Evolutionary conservation across 2,888 invertebrate genomes (phyloP), one percentile per base, ranked within the genome.

Genomic region (Ormyrus labotus): DNA sequence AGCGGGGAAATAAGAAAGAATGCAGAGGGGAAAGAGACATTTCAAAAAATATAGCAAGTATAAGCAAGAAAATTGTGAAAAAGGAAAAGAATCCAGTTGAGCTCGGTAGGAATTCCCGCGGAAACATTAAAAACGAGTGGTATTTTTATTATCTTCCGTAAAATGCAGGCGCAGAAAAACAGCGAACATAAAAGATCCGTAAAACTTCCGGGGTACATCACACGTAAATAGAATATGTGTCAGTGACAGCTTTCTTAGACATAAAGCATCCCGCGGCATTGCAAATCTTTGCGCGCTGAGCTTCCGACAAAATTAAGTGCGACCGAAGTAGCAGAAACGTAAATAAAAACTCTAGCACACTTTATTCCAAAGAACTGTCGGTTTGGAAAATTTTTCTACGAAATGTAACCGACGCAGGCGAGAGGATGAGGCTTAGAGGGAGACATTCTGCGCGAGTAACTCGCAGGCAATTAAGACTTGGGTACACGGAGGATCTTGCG

Each of bases 61-160:
- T 6, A 11, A 5, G 13, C 34, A 34, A 10, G 8, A 73, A 78
- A 47, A 19, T 74, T 53, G 58, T 19, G 7, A 45, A 7, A 2
- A 19, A 55, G 53, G 53, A 53, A 78, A 72, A 55, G 67, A 68
- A 72, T 78, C 72, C 72, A 67, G 71, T 72, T 61, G 61, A 78
- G 65, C 72, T 74, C 55, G 53, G 70, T 55, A 34, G 69, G 65
- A 77, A 75, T 73, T 69, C 57, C 73, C 70, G 55, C 74, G 74
- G 78, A 74, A 81, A 63, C 75, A 81, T 75, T 78, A 78, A 75
- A 71, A 74, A 78, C 69, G 71, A 78, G 71, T 71, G 78, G 78
- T 75, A 78, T 78, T 78, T 81, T 81, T 81, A 81, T 81, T 75
- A 60, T 74, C 72, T 78, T 61, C 64, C 58, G 75, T 78, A 75